Evolutionary conservation across 2,888 invertebrate species (phyloP).

Genomic region (Ormyrus pomaceus): DNA sequence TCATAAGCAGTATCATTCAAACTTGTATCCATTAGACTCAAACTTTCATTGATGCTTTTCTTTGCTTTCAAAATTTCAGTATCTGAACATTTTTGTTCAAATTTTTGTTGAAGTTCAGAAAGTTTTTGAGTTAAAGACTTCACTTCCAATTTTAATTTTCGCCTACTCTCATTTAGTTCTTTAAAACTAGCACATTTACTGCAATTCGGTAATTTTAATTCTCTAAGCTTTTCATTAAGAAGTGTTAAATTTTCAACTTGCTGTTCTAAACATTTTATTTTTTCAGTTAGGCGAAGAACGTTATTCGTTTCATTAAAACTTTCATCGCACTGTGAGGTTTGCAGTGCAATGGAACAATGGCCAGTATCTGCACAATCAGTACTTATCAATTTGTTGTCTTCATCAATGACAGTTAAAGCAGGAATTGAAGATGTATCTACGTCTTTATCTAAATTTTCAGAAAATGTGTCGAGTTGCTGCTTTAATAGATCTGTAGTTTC

Average conservation of each 20-base stretch:
- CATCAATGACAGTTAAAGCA: conserved; percentile 25
- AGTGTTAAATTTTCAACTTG: conserved; percentile 60
- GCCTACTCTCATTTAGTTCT: conserved; percentile 64
- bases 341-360: not conserved
- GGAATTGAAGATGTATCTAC: conserved; percentile 56
- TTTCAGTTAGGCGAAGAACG: conserved; percentile 42
- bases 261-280: conserved; percentile 59
- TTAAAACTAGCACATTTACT: conserved; percentile 64
- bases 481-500: conserved; percentile 60
- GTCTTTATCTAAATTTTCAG: not conserved
- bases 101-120: conserved; percentile 64
- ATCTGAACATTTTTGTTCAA: conserved; percentile 64
- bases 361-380: conserved; percentile 2
- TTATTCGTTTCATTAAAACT: conserved; percentile 11
- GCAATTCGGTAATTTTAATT: conserved; percentile 65
- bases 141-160: conserved; percentile 64
- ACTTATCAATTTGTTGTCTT: conserved; percentile 23
- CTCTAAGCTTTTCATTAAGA: conserved; percentile 65
- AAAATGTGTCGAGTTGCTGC: conserved; percentile 55
- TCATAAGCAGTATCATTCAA: conserved; percentile 63
- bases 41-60: conserved; percentile 62
- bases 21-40: conserved; percentile 59
- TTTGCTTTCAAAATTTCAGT: conserved; percentile 64
- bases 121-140: conserved; percentile 63
- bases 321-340: not conserved